Percentiles rank a stretch among this genome's conserved stretches.
Conservation (phyloP, 2,888 invertebrate genomes). For the Thymelicus sylvestris region DNA sequence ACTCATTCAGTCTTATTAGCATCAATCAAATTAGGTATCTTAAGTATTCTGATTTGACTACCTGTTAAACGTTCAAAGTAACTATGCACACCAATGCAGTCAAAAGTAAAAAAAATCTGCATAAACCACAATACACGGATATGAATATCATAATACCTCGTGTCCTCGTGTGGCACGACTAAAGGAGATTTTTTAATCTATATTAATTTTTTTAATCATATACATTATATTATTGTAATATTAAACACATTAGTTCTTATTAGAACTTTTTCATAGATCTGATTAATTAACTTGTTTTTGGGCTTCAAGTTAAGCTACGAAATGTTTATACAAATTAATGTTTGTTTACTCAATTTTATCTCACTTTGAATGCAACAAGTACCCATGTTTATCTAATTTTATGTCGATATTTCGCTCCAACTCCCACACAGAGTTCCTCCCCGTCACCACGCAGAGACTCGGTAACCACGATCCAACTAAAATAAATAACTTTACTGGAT, state of each 20-base stretch:
- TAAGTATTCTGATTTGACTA: not conserved
- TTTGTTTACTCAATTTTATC: not conserved
- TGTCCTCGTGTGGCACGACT: too few relatives aligned
- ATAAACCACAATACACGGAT: too few relatives aligned
- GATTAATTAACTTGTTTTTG: not conserved
- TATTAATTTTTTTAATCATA: too few relatives aligned
- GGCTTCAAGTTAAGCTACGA: not conserved
- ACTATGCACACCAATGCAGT: not conserved
- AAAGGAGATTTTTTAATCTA: too few relatives aligned
- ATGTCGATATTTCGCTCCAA: not conserved
- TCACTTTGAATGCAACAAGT: conserved; percentile 1
- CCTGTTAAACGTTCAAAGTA: not conserved
- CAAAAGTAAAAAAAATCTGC: not conserved
- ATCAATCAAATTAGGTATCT: too few relatives aligned
- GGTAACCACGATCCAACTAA: not conserved
- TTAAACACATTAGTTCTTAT: not conserved
- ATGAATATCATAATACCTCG: too few relatives aligned
- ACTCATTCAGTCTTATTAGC: not conserved
- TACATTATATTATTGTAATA: not conserved
- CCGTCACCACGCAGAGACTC: not conserved
- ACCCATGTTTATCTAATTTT: not conserved
- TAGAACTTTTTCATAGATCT: too few relatives aligned
- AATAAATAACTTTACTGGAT: not conserved
- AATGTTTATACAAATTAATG: not conserved
- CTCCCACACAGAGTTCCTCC: not conserved